phyloP scores from a whole-genome alignment of 2,888 invertebrate genomes.

The Anthoptus insignis region DNA sequence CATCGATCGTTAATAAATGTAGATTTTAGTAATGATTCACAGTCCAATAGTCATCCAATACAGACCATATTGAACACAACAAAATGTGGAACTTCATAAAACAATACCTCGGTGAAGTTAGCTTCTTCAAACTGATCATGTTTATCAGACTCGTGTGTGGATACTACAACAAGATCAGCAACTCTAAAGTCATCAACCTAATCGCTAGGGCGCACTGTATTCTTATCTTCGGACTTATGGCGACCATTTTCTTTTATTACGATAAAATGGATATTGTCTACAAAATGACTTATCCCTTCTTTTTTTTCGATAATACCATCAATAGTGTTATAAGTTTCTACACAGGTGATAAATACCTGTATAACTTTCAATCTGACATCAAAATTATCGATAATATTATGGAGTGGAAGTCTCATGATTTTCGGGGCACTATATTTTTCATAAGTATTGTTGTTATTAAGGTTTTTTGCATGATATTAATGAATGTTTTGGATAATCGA shows the following conservation, averaged over 20 bases:
- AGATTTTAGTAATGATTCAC: too few species aligned
- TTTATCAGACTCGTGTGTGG: constrained; percentile 3
- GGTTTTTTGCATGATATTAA: background rate
- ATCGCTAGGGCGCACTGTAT: background rate
- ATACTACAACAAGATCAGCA: background rate
- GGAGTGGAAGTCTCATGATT: background rate
- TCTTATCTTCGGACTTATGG: background rate
- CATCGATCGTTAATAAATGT: too few species aligned
- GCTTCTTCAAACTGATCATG: too few species aligned
- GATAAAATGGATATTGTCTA: background rate
- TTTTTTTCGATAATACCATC: background rate
- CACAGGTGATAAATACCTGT: background rate
- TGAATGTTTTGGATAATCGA: too few species aligned
- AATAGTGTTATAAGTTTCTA: background rate
- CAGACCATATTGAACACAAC: too few species aligned
- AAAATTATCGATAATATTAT: background rate
- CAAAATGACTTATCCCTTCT: background rate
- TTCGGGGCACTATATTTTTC: background rate
- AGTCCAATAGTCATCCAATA: too few species aligned
- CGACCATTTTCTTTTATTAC: background rate
- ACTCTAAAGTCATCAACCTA: background rate
- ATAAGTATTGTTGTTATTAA: background rate
- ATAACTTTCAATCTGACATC: background rate
- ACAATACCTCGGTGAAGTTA: too few species aligned
- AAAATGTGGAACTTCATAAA: too few species aligned